phyloP scores from a whole-genome alignment of 2,113 vertebrate species.

The human (Homo sapiens) region GRCh38 chr7:157120001-157120500 shows the following conservation, averaged over 20 bases:
- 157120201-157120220: not conserved
- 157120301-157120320: no score
- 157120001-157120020: not conserved
- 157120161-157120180: not conserved
- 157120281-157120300: not conserved
- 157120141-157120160: not conserved
- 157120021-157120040: not conserved
- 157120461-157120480: no score
- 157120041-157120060: not conserved
- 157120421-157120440: rapidly evolving
- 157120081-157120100: no score
- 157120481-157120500: not conserved
- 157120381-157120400: not conserved
- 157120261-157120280: not conserved
- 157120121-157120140: not conserved
- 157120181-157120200: no score
- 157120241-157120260: rapidly evolving
- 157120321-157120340: rapidly evolving
- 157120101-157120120: not conserved
- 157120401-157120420: not conserved
- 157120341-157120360: no score
- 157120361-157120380: not conserved
- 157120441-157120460: no score
- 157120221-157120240: not conserved
- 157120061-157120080: no score